Evolutionary conservation across 2,797 vertebrate genomes (phyloP).

Genomic region (Epinephelus malabaricus): DNA sequence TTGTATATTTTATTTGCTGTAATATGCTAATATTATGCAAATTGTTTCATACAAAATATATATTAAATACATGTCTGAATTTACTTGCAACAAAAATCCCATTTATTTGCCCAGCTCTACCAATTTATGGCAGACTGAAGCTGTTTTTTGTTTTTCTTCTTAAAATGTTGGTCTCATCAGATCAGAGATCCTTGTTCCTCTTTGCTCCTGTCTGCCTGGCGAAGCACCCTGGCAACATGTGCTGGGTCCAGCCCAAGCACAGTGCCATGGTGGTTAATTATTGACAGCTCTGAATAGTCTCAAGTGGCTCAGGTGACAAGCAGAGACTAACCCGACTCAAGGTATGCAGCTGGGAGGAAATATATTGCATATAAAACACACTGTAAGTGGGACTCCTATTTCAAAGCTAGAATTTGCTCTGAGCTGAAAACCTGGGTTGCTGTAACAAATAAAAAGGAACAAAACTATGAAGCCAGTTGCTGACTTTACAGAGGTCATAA

Average conservation of each 20-base stretch:
- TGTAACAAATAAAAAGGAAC: neutral
- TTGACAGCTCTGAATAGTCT: constrained; percentile 57
- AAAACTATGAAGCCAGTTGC: neutral
- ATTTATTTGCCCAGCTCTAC: neutral
- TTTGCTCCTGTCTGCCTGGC: neutral
- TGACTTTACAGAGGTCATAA: neutral
- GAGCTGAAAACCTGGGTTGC: neutral
- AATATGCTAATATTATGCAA: neutral
- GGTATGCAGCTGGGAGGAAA: neutral
- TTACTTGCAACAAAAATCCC: neutral
- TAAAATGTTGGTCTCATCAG: neutral
- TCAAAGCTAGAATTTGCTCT: neutral
- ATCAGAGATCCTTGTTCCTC: neutral
- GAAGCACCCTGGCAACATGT: neutral
- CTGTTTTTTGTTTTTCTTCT: neutral
- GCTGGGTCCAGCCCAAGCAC: neutral
- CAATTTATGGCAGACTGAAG: neutral
- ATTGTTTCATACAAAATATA: neutral
- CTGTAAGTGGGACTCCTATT: no score
- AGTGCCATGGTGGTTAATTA: constrained; percentile 63
- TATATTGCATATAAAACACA: neutral
- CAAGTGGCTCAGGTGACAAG: constrained; percentile 53
- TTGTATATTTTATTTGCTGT: neutral
- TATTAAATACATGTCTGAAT: neutral
- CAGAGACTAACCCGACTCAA: constrained; percentile 32